Base-by-base conservation (phyloP, 2,888 invertebrate genomes). In the Clostera curtula region DNA sequence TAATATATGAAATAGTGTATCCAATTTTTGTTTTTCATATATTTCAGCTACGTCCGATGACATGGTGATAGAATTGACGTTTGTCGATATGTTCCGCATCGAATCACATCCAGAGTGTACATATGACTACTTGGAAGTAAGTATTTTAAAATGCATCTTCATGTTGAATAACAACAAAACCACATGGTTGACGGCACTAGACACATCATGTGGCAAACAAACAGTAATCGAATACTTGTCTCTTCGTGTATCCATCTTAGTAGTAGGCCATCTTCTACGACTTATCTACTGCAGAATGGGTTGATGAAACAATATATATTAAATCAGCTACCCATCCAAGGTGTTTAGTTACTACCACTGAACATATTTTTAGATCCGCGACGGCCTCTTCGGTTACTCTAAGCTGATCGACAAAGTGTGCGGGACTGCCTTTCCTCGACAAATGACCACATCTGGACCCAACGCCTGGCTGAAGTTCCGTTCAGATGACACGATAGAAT, bases 101-200 rank as follows among this genome's bases (percentile, higher is more conserved):
- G 82, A 82, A 40, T 54, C 67, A 14, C 73, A 77, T 21, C 61
- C 74, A 0, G 59, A 72, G 0, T 82, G 82, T 32, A 51, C 49
- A 0, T 80, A 82, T 27, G 82, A 82, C 30, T 82, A 63, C 44
- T 63, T 82, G 46, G 77, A 82, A 57, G 80, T 80, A 42, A 69
- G 63, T 48, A 14, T 14, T 5, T 10, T 13, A 20, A 10, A 15
- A 11, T 15, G 6, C 3, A 4, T 11, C 13, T 24, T 1, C 15
- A 19, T 30, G 2, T 8, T 10, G 11, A n/a, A n/a, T n/a, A n/a
- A n/a, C n/a, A n/a, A n/a, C n/a, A n/a, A n/a, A n/a, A n/a, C n/a
- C n/a, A n/a, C n/a, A n/a, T n/a, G n/a, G n/a, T n/a, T n/a, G n/a
- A n/a, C n/a, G n/a, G n/a, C n/a, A n/a, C n/a, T n/a, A n/a, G n/a